Percentiles rank a stretch among this genome's conserved stretches.
phyloP scores from a whole-genome alignment of 2,113 vertebrate genomes.

The Thryonomys swinderianus region DNA sequence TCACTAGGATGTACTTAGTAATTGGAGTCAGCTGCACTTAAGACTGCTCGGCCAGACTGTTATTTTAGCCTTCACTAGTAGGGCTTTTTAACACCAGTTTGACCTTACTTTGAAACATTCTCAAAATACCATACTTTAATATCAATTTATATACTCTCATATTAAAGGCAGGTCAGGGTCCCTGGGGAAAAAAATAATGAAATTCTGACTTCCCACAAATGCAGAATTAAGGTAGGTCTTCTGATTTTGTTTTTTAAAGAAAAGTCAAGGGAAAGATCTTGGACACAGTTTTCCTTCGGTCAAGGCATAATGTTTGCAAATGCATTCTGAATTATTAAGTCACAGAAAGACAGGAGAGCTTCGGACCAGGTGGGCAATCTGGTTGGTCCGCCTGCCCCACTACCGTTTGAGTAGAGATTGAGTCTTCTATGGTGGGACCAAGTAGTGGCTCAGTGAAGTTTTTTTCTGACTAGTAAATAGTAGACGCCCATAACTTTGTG shows the following conservation, averaged over 20 bases:
- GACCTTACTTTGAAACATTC: conserved; percentile 94
- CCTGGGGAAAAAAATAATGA: conserved; percentile 77
- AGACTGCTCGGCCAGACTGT: conserved; percentile 91
- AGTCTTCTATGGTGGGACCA: background rate
- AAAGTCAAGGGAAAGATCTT: conserved; percentile 54
- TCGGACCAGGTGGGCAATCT: background rate
- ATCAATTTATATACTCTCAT: conserved; percentile 88
- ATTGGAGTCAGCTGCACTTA: conserved; percentile 93
- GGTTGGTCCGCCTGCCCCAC: background rate
- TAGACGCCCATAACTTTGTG: background rate
- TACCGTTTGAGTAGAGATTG: background rate
- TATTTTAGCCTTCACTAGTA: conserved; percentile 93
- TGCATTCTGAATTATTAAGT: background rate
- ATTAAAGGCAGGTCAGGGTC: conserved; percentile 79
- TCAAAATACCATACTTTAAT: conserved; percentile 93
- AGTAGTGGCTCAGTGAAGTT: background rate
- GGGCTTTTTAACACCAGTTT: conserved; percentile 91
- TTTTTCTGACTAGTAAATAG: background rate
- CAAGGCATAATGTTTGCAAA: background rate
- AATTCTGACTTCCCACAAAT: conserved; percentile 84
- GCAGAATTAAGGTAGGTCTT: conserved; percentile 64
- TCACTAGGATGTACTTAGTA: conserved; percentile 92
- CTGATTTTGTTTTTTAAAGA: conserved; percentile 64
- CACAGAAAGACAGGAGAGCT: background rate
- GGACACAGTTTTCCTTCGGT: conserved; percentile 43